These are phyloP conservation scores for Botia almorhae DNA, from an alignment of 2,797 vertebrate species.

Conservation along the genomic window DNA sequence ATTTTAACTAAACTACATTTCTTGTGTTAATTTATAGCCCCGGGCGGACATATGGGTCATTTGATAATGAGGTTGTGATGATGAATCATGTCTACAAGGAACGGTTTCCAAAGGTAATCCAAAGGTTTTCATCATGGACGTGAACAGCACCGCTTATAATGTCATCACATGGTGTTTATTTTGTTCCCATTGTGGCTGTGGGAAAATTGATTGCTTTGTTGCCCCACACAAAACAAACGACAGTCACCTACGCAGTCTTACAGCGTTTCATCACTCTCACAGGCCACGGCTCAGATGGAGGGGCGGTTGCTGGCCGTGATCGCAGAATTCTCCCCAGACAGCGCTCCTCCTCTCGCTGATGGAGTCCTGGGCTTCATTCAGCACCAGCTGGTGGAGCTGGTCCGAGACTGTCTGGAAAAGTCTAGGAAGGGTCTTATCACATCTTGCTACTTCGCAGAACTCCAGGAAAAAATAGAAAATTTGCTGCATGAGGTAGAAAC, in stretches of 20 bases:
- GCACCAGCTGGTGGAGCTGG: slow-evolving; percentile 95
- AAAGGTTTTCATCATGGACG: background rate
- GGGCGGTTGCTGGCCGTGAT: slow-evolving; percentile 91
- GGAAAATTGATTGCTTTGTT: slow-evolving; percentile 27
- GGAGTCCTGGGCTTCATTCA: slow-evolving; percentile 98
- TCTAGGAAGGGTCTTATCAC: slow-evolving; percentile 92
- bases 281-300: slow-evolving; percentile 99
- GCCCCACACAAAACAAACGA: slow-evolving; percentile 17
- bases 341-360: slow-evolving; percentile 88
- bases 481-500: slow-evolving; percentile 87
- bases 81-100: slow-evolving; percentile 99
- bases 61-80: slow-evolving; percentile 97
- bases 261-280: slow-evolving; percentile 36
- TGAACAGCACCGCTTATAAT: background rate
- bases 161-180: slow-evolving; percentile 35
- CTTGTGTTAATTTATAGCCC: slow-evolving; percentile 78
- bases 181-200: slow-evolving; percentile 23
- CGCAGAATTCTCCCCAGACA: slow-evolving; percentile 82
- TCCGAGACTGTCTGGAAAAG: slow-evolving; percentile 95
- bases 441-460: slow-evolving; percentile 93
- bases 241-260: slow-evolving; percentile 37
- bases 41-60: slow-evolving; percentile 86
- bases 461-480: slow-evolving; percentile 97
- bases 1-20: slow-evolving; percentile 5
- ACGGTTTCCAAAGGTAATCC: slow-evolving; percentile 88